Conservation (phyloP, 2,888 invertebrate species). For the Clitarchus hookeri region DNA sequence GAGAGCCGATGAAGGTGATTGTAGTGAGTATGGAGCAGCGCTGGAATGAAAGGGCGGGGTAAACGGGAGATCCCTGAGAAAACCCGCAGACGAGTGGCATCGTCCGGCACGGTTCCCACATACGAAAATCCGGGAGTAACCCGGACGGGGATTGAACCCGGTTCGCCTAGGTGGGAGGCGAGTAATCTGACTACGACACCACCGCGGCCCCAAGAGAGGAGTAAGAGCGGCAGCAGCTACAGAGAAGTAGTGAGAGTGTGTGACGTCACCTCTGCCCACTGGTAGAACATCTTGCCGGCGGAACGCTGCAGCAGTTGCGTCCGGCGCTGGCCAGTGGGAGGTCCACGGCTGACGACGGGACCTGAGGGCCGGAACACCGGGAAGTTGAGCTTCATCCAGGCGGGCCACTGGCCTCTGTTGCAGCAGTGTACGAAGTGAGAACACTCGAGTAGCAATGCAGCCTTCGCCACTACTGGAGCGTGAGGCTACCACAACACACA, state of each 20-base stretch:
- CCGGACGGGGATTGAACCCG: too few relatives aligned
- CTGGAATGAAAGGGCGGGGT: too few relatives aligned
- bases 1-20: too few relatives aligned
- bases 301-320: conserved; percentile 79
- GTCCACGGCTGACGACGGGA: conserved; percentile 55
- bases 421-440: conserved; percentile 96
- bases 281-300: conserved; percentile 96
- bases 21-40: too few relatives aligned
- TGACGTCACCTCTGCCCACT: conserved; percentile 86
- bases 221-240: not conserved
- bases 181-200: too few relatives aligned
- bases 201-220: not conserved
- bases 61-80: too few relatives aligned
- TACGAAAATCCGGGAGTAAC: too few relatives aligned
- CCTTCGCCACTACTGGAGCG: conserved; percentile 91
- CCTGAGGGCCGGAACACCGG: conserved; percentile 75
- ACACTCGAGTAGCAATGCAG: conserved; percentile 91
- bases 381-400: conserved; percentile 92
- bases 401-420: conserved; percentile 98
- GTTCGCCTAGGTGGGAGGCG: too few relatives aligned
- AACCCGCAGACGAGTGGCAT: too few relatives aligned
- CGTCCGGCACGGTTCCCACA: too few relatives aligned
- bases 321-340: conserved; percentile 63
- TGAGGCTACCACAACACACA: conserved; percentile 68
- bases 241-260: not conserved